These are phyloP conservation scores for crab-eating macaque (Macaca fascicularis) DNA, from an alignment of 2,113 vertebrate species.

Conservation along the genomic window T2T-MFA8v1.1 NC_088393.1:5831501-5832000, in stretches of 20 bases:
- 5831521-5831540: neutral
- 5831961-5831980: neutral
- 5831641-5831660: rapidly evolving
- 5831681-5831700: rapidly evolving
- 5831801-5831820: neutral
- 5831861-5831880: neutral
- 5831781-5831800: neutral
- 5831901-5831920: neutral
- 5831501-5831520: neutral
- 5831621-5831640: neutral
- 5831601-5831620: rapidly evolving
- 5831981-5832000: rapidly evolving
- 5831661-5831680: rapidly evolving
- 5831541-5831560: rapidly evolving
- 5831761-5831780: neutral
- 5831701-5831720: neutral
- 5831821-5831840: too few relatives aligned
- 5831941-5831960: neutral
- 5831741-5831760: neutral
- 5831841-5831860: neutral
- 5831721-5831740: neutral
- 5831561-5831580: neutral
- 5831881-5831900: rapidly evolving
- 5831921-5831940: neutral
- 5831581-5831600: neutral